These are phyloP conservation scores for Hipposideros larvatus DNA, from an alignment of 2,797 vertebrate species.

Conservation along the genomic window DNA sequence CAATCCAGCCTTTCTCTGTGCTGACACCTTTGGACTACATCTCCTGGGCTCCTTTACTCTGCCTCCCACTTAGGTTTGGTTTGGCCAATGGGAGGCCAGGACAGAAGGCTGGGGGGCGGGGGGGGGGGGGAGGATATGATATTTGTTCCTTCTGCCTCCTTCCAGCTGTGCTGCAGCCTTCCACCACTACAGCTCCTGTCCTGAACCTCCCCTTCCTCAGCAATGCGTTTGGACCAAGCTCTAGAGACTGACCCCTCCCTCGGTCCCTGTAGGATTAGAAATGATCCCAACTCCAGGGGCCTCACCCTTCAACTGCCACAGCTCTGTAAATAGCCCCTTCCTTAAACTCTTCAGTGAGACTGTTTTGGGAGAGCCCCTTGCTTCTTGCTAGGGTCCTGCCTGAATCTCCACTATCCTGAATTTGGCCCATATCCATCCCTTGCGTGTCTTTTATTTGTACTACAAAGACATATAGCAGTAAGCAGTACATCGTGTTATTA, in stretches of 20 bases:
- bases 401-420: neutral
- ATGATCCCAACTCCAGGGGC: too few relatives aligned
- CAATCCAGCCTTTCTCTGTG: neutral
- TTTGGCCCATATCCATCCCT: neutral
- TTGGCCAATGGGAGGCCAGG: neutral
- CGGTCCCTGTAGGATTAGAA: neutral
- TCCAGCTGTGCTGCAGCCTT: neutral
- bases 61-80: neutral
- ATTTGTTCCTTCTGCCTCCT: neutral
- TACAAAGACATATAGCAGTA: neutral
- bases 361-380: neutral
- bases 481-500: neutral
- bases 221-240: neutral
- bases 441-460: neutral
- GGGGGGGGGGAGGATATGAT: too few relatives aligned
- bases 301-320: neutral
- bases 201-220: neutral
- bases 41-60: neutral
- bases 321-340: neutral
- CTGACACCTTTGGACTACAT: accelerated
- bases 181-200: too few relatives aligned
- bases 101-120: neutral
- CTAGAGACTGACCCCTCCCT: neutral
- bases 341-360: neutral
- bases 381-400: neutral